Base-by-base conservation (phyloP, 2,888 invertebrate species). In the Dermolepida albohirtum region DNA sequence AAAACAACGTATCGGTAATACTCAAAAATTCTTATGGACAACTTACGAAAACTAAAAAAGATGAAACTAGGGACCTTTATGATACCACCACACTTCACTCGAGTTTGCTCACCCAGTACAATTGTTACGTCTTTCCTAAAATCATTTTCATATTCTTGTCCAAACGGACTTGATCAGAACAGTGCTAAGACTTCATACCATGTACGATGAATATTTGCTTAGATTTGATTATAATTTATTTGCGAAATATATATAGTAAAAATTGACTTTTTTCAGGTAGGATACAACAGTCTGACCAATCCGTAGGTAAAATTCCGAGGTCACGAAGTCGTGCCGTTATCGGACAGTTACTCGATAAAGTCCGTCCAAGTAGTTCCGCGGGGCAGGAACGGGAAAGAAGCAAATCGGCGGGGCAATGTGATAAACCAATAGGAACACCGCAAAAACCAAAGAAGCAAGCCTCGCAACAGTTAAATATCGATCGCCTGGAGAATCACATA, bases 281-380 rank as follows among this genome's bases (percentile, higher is more conserved):
- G 39, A 71, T 83, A 29, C 81, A 80, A 69, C 81, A 81, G 69
- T 76, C 79, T 1, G 82, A 82, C 50, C 73, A 79, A 1, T 70
- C 76, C 12, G 66, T 79, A 67, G 82, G 81, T 7, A 83, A 83
- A 74, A 78, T 84, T 17, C 83, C 84, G 0, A 75, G 84, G 16
- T 83, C 83, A 1, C 74, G 84, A 10, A 81, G 81, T 72, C 77
- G 88, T 1, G 59, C 59, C 2, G 85, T 88, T 5, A 77, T 88
- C 43, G 86, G 86, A 64, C 87, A 88, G 73, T 77, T 88, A 49
- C 84, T 88, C 29, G 88, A 88, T 69, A 88, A 87, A 77, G 87
- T 87, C 14, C 80, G 85, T 41, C 82, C 82, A 22, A 79, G 77
- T 69, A 74, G 77, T 44, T 82, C 82, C 7, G 79, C 77, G 68